phyloP scores from a whole-genome alignment of 2,888 invertebrate species.

The Parnassius glacialis region DNA sequence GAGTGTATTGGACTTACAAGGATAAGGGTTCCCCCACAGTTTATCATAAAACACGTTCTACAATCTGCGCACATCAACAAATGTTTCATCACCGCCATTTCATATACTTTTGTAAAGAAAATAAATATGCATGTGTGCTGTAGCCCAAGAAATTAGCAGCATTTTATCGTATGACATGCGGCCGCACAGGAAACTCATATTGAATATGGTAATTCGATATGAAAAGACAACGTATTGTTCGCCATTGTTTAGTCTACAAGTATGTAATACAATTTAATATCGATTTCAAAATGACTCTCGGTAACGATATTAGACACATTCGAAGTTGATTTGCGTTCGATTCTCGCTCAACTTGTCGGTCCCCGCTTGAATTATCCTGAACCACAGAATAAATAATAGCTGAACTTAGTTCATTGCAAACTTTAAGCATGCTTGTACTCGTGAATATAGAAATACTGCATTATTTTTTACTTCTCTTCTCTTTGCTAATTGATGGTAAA shows the following conservation, averaged over 20 bases:
- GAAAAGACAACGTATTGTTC: constrained; percentile 14
- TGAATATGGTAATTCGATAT: constrained; percentile 22
- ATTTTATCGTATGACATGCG: constrained; percentile 7
- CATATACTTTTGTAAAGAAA: too few relatives aligned
- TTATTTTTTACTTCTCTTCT: too few relatives aligned
- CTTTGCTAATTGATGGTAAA: too few relatives aligned
- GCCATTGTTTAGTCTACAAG: constrained; percentile 23
- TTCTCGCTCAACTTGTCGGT: background rate
- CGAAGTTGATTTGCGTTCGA: background rate
- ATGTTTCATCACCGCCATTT: too few relatives aligned
- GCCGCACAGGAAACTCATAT: constrained; percentile 10
- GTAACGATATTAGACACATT: constrained; percentile 4
- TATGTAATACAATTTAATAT: constrained; percentile 11
- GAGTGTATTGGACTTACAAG: too few relatives aligned
- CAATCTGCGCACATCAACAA: too few relatives aligned
- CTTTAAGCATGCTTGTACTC: too few relatives aligned
- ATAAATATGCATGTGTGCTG: background rate
- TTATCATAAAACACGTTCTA: too few relatives aligned
- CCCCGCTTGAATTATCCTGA: background rate
- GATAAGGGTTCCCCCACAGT: too few relatives aligned
- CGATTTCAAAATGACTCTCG: constrained; percentile 7
- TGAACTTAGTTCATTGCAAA: too few relatives aligned
- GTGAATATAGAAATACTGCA: too few relatives aligned
- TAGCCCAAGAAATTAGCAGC: background rate
- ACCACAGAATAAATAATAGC: too few relatives aligned